A percentile compares a stretch with the other conserved stretches of the same genome.
Conservation (phyloP, 2,888 invertebrate species). For the Dryobotodes eremita region DNA sequence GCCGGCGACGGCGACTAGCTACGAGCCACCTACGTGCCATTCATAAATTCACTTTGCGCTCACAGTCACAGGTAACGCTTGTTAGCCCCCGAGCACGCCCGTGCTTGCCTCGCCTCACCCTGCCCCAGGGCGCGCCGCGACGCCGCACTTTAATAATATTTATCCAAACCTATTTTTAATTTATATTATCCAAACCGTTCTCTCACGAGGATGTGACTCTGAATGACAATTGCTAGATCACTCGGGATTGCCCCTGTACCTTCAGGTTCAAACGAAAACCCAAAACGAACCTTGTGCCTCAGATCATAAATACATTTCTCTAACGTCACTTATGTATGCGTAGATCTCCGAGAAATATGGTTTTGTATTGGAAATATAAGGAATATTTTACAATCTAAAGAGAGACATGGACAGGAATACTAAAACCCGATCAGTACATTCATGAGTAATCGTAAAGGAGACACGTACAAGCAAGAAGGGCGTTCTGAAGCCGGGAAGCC, state of each 20-base stretch:
- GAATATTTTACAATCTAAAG: slow-evolving; percentile 13
- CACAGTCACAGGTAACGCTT: neutral
- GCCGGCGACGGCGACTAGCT: neutral
- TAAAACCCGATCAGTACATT: slow-evolving; percentile 17
- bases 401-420: slow-evolving; percentile 14
- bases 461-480: neutral
- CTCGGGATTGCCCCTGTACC: slow-evolving; percentile 5
- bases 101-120: neutral
- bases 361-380: slow-evolving; percentile 8
- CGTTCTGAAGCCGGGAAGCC: slow-evolving; percentile 12
- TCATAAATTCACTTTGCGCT: neutral
- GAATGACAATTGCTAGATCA: slow-evolving; percentile 10
- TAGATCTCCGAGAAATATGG: slow-evolving; percentile 10
- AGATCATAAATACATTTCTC: neutral
- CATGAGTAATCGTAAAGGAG: slow-evolving; percentile 10
- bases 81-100: neutral
- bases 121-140: neutral
- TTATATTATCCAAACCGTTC: neutral
- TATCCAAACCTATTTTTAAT: slow-evolving; percentile 6
- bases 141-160: slow-evolving; percentile 27
- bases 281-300: slow-evolving; percentile 16
- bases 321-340: neutral
- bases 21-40: neutral
- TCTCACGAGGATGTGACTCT: neutral
- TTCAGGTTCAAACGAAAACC: neutral